Base-by-base conservation (phyloP, 2,113 vertebrate genomes). In the Pollimyrus isidori region DNA sequence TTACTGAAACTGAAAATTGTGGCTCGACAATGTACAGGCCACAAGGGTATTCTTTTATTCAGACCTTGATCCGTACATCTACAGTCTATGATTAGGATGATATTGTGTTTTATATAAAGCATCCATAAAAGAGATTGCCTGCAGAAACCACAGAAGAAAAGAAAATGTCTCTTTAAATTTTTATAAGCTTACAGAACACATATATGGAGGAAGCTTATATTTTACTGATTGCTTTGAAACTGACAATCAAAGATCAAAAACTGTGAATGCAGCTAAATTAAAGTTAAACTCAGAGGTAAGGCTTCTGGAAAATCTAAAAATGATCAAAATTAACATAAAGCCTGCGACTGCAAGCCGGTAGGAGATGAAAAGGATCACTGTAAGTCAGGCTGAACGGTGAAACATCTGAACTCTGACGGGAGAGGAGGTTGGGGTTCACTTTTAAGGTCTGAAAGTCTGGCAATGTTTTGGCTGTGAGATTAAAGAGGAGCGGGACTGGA, bases 221-320 rank as follows among this genome's bases (percentile, higher is more conserved):
- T 86, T 86, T 53, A 53, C 49, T 86, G 46, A 86, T 26, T 50
- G 52, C 84, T 30, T 87, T 87, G 52, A 87, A 53, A 56, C 86
- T 53, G 23, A 56, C 50, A 87, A 53, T 87, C 83, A 86, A 26
- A 48, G 83, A 26, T 23, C 45, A 86, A 46, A 87, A 53, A 19
- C 46, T 50, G 86, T 58, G 49, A 39, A 56, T 53, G 50, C 30
- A 56, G 86, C 23, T 49, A 53, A 87, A 26, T 87, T 87, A 35
- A 53, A 87, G 30, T 87, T 9, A 80, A 80, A 87, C 86, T 87
- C 86, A 39, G 30, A 87, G 23, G 30, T 50, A 39, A 56, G 50
- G 26, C 30, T 87, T 42, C 49, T 53, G 15, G 52, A 42, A 58
- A 87, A 53, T 30, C n/a, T 56, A 53, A 56, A 46, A 80, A 50